Evolutionary conservation across 2,797 vertebrate species (phyloP).

Genomic region (Luscinia megarhynchos): DNA sequence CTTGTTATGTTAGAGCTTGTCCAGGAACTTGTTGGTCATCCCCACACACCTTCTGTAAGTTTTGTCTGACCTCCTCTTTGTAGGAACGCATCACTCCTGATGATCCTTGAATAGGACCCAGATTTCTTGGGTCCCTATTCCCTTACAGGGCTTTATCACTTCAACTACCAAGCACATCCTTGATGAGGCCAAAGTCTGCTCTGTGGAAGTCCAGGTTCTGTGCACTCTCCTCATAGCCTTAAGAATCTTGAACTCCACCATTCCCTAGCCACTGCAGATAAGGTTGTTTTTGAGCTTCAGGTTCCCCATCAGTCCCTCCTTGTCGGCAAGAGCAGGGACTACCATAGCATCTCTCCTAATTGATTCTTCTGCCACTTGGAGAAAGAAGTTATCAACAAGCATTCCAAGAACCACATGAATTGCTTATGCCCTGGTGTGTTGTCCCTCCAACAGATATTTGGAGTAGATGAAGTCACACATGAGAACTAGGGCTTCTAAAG

Average conservation of each 20-base stretch:
- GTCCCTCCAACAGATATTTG: neutral
- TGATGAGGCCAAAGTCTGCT: neutral
- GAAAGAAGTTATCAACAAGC: neutral
- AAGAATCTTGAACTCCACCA: neutral
- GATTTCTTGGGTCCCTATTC: neutral
- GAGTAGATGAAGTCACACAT: neutral
- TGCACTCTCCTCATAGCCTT: neutral
- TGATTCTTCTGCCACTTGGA: neutral
- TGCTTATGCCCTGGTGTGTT: neutral
- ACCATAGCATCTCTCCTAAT: neutral
- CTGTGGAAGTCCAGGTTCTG: neutral
- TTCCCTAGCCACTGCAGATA: neutral
- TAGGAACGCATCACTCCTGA: neutral
- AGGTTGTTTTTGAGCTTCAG: neutral
- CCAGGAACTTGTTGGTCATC: neutral
- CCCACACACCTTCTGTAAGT: neutral
- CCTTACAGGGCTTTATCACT: neutral
- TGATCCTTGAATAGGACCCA: neutral
- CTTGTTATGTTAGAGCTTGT: neutral
- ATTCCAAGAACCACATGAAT: neutral
- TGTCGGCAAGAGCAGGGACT: neutral
- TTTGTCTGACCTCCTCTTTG: neutral
- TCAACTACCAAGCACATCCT: neutral
- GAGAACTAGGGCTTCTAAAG: neutral
- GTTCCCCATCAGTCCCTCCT: neutral